Evolutionary conservation across 1,140 invertebrate species (phyloP).

Genomic region (Cherax destructor): DNA sequence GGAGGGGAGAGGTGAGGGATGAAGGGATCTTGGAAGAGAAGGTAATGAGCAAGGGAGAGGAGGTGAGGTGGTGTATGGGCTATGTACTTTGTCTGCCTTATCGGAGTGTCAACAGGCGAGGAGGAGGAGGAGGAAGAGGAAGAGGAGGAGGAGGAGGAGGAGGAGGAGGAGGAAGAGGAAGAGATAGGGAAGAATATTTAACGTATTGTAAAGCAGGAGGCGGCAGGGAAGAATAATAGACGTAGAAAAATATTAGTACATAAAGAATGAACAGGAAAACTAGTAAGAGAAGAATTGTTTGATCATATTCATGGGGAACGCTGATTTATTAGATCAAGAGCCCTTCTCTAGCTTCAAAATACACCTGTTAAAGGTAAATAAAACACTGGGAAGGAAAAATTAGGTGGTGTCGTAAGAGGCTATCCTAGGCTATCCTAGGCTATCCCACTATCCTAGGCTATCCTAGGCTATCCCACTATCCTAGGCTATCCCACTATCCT

Average conservation of each 20-base stretch:
- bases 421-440: too few species aligned
- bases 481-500: too few species aligned
- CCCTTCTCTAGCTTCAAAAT: too few species aligned
- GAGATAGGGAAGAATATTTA: background rate
- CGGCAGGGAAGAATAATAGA: background rate
- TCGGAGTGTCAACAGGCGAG: background rate
- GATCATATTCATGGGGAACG: too few species aligned
- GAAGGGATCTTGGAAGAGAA: background rate
- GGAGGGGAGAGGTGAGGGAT: background rate
- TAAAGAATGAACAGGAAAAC: background rate
- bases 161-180: conserved; percentile 3
- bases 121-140: background rate
- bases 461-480: too few species aligned
- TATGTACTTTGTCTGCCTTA: conserved; percentile 15
- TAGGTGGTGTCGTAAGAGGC: too few species aligned
- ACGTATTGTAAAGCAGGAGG: background rate
- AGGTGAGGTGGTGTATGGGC: background rate
- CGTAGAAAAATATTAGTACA: background rate
- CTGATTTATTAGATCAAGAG: too few species aligned
- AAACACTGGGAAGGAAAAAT: too few species aligned
- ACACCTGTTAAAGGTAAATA: too few species aligned
- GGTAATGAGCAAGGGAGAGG: background rate
- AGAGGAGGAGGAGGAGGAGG: background rate
- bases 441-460: too few species aligned
- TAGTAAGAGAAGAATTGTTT: too few species aligned